A percentile compares a stretch with the other conserved stretches of the same genome.
Conservation (phyloP, 1,140 invertebrate species). For the Lethrus apterus region DNA sequence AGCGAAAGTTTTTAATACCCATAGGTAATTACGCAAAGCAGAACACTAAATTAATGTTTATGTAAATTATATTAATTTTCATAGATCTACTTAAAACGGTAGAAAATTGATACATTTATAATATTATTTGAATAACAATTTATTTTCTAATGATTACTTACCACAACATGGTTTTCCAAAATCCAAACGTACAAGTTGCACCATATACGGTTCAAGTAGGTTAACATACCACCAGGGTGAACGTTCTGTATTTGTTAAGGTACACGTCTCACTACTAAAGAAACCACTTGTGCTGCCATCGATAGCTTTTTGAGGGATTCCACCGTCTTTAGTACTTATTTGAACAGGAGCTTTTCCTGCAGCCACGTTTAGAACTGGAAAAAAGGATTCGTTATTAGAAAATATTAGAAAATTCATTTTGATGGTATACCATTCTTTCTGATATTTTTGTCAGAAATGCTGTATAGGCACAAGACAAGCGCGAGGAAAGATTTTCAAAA, state of each 20-base stretch:
- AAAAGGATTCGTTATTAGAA: slow-evolving; percentile 19
- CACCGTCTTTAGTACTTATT: slow-evolving; percentile 73
- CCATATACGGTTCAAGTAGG: slow-evolving; percentile 89
- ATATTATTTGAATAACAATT: not conserved
- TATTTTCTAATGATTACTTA: slow-evolving; percentile 46
- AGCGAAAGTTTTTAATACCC: too few species aligned
- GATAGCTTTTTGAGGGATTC: slow-evolving; percentile 83
- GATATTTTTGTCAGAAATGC: too few species aligned
- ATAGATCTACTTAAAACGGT: too few species aligned
- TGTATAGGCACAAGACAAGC: too few species aligned
- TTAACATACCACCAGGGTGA: slow-evolving; percentile 96
- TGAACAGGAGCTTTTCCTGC: slow-evolving; percentile 95
- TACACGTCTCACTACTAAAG: slow-evolving; percentile 79
- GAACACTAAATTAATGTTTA: too few species aligned
- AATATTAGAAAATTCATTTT: too few species aligned
- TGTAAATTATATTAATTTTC: too few species aligned
- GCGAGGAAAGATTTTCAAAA: too few species aligned
- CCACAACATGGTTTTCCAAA: slow-evolving; percentile 89
- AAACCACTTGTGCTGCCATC: slow-evolving; percentile 82
- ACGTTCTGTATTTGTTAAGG: slow-evolving; percentile 71
- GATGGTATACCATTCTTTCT: too few species aligned
- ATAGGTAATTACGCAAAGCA: too few species aligned
- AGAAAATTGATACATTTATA: not conserved
- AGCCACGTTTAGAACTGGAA: slow-evolving; percentile 87
- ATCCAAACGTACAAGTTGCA: slow-evolving; percentile 84